Evolutionary conservation across 2,888 invertebrate species (phyloP), one percentile per base, ranked within the genome.

Genomic region (Seira musarum): DNA sequence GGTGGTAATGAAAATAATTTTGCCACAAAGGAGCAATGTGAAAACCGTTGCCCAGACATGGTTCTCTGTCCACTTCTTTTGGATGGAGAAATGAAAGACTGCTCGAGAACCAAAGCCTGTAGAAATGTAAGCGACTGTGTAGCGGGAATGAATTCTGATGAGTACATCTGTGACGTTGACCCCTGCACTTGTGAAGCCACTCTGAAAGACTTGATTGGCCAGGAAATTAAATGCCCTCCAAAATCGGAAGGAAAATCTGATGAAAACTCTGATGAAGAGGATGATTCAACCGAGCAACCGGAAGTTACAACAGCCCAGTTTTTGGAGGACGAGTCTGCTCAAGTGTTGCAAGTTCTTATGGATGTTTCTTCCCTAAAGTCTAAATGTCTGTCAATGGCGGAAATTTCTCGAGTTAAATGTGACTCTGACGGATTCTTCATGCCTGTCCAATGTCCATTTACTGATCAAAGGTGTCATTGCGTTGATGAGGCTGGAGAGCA

Each of bases 1-100:
- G 93, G 93, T 61, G 93, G 94, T 60, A 95, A 94, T 87, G 94
- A 94, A 88, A 96, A 96, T 89, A 94, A 95, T 88, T 96, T 96
- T 90, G 92, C 93, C 76, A 93, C 93, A 46, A 93, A 94, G 87
- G 91, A 93, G 35, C 93, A 94, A 85, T 96, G 96, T 89, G 93
- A 93, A 84, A 90, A 92, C 19, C 67, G 80, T 63, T 86, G 85
- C 74, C 81, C 85, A 77, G 88, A 88, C 81, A 46, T 87, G 49
- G 87, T 88, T 53, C 82, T 88, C 64, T 89, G 89, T 78, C 88
- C 88, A 0, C 83, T 86, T 17, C 84, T 87, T 64, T 80, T 82
- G 5, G 84, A 84, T 60, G 87, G 87, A 46, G 85, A 87, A 68
- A 82, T 88, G 53, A 76, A 80, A 60, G 82, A 87, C 1, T 89